Percentiles rank a stretch among this genome's conserved stretches.
phyloP scores from a whole-genome alignment of 2,888 invertebrate species.

The Leucozona laternaria region DNA sequence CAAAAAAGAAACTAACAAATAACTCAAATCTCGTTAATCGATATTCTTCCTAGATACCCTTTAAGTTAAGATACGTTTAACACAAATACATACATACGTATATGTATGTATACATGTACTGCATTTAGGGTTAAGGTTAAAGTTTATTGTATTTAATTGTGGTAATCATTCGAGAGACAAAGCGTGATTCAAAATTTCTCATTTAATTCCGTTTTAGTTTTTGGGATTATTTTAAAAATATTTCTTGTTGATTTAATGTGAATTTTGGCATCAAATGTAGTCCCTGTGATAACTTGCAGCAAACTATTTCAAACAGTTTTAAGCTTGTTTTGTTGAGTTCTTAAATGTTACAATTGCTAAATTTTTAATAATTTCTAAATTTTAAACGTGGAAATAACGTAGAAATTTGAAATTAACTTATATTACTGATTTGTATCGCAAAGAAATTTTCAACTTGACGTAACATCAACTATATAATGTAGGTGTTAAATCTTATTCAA shows the following conservation, averaged over 20 bases:
- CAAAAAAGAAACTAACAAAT: not conserved
- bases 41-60: constrained; percentile 24
- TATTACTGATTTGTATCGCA: too few relatives aligned
- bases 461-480: not conserved
- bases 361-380: too few relatives aligned
- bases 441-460: not conserved
- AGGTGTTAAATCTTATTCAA: not conserved
- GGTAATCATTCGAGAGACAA: constrained; percentile 1
- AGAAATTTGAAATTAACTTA: not conserved
- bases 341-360: not conserved
- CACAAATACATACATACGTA: not conserved
- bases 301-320: not conserved
- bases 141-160: constrained; percentile 4
- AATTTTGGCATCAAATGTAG: constrained; percentile 29
- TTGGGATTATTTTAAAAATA: not conserved
- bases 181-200: not conserved
- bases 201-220: not conserved
- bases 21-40: not conserved
- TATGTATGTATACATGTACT: not conserved
- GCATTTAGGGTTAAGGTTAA: constrained; percentile 28
- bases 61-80: not conserved
- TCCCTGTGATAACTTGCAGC: constrained; percentile 29
- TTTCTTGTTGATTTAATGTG: not conserved
- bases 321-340: not conserved
- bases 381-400: too few relatives aligned